phyloP scores from a whole-genome alignment of 2,797 vertebrate genomes.

The Parauchenoglanis punctatus region DNA sequence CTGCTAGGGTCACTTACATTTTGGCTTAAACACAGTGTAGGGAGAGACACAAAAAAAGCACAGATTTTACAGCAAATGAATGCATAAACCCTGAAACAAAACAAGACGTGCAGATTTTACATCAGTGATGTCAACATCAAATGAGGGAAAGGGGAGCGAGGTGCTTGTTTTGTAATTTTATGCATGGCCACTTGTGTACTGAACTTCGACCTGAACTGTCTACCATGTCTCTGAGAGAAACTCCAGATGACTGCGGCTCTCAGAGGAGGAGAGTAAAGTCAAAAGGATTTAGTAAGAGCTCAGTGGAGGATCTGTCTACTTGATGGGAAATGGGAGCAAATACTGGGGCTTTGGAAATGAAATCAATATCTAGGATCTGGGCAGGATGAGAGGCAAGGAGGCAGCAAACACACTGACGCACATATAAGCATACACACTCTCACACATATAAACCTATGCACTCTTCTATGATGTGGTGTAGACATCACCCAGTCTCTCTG shows the following conservation, averaged over 20 bases:
- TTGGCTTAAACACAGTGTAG: background rate
- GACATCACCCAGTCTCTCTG: constrained; percentile 54
- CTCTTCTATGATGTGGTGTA: constrained; percentile 55
- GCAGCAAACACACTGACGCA: constrained; percentile 32
- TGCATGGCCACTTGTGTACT: constrained; percentile 25
- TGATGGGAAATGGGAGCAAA: constrained; percentile 46
- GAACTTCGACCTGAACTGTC: constrained; percentile 37
- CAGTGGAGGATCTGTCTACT: constrained; percentile 48
- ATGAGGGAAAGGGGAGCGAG: background rate
- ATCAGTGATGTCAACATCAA: constrained; percentile 13
- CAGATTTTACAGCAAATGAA: constrained; percentile 15
- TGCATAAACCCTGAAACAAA: background rate
- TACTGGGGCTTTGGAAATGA: constrained; percentile 48
- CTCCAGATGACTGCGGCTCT: constrained; percentile 49
- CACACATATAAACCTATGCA: constrained; percentile 7
- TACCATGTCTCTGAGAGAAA: constrained; percentile 43
- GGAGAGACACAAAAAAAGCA: background rate
- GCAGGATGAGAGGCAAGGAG: constrained; percentile 40
- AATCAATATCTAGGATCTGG: constrained; percentile 50
- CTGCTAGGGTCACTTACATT: constrained; percentile 29
- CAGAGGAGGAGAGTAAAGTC: constrained; percentile 40
- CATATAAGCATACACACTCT: constrained; percentile 16
- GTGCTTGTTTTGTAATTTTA: constrained; percentile 32
- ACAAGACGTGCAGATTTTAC: background rate
- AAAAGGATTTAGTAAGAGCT: constrained; percentile 44